Evolutionary conservation across 2,797 vertebrate species (phyloP).

Genomic region (Pitangus sulphuratus): DNA sequence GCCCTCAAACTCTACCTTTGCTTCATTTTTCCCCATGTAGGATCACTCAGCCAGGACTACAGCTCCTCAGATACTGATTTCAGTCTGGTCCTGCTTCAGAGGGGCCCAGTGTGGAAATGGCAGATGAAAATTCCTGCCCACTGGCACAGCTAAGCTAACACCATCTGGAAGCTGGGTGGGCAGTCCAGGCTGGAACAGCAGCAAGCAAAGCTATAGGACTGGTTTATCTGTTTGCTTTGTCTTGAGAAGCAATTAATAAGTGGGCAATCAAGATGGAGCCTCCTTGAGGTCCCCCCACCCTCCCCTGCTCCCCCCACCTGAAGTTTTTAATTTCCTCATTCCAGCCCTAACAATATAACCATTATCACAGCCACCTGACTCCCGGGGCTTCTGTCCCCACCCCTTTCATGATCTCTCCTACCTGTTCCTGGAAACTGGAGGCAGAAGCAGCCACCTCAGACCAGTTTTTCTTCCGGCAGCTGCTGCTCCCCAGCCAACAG

Average conservation of each 20-base stretch:
- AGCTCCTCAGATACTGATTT: not conserved
- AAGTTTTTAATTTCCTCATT: slow-evolving; percentile 56
- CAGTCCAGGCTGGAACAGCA: not conserved
- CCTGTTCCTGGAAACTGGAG: not conserved
- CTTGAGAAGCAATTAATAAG: not conserved
- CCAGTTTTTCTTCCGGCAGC: not conserved
- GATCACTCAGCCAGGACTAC: not conserved
- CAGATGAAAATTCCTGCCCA: not conserved
- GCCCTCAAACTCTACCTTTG: not conserved
- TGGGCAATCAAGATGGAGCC: not conserved
- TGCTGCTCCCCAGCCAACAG: not conserved
- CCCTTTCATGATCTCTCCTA: not conserved
- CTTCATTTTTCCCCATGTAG: not conserved
- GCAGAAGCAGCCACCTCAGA: slow-evolving; percentile 43
- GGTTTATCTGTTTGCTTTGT: not conserved
- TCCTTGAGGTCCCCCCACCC: not conserved
- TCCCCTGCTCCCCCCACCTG: not conserved
- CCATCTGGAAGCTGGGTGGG: not conserved
- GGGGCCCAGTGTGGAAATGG: not conserved
- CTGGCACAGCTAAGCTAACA: not conserved
- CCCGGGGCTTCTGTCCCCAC: not conserved
- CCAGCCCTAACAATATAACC: slow-evolving; percentile 51
- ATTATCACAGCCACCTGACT: slow-evolving; percentile 43
- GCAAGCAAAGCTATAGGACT: not conserved
- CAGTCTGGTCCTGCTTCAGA: not conserved